phyloP scores from a whole-genome alignment of 2,113 vertebrate genomes.

The Chlorodrepanis virens region DNA sequence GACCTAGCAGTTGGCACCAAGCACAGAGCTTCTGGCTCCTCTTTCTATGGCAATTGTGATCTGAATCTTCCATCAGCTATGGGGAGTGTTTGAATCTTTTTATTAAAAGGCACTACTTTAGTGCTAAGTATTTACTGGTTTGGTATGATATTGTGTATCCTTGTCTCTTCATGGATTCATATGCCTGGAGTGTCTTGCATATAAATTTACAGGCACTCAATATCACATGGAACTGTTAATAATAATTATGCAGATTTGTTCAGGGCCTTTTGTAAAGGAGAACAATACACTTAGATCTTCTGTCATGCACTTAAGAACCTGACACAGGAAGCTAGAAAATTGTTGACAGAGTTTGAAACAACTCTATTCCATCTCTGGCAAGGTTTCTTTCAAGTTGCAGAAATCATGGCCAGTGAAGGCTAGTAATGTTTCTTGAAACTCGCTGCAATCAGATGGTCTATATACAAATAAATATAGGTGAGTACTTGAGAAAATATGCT shows the following conservation, averaged over 20 bases:
- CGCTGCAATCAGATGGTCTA: neutral
- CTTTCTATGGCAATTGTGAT: neutral
- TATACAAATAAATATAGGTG: neutral
- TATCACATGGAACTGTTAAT: neutral
- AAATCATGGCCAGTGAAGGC: neutral
- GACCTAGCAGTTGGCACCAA: neutral
- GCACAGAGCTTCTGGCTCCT: neutral
- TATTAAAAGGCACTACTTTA: fast-evolving
- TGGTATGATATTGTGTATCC: neutral
- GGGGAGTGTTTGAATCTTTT: neutral
- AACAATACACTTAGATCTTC: neutral
- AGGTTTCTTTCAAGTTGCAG: neutral
- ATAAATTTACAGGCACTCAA: neutral
- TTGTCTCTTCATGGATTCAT: neutral
- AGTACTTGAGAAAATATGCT: neutral
- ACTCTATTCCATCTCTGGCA: neutral
- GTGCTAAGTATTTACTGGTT: neutral
- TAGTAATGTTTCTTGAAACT: neutral
- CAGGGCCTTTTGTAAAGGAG: neutral
- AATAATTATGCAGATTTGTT: neutral
- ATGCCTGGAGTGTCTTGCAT: neutral
- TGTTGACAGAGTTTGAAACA: neutral
- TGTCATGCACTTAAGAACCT: neutral
- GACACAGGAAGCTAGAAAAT: neutral
- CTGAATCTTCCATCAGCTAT: neutral